phyloP scores from a whole-genome alignment of 2,113 vertebrate genomes.

The Castor canadensis region DNA sequence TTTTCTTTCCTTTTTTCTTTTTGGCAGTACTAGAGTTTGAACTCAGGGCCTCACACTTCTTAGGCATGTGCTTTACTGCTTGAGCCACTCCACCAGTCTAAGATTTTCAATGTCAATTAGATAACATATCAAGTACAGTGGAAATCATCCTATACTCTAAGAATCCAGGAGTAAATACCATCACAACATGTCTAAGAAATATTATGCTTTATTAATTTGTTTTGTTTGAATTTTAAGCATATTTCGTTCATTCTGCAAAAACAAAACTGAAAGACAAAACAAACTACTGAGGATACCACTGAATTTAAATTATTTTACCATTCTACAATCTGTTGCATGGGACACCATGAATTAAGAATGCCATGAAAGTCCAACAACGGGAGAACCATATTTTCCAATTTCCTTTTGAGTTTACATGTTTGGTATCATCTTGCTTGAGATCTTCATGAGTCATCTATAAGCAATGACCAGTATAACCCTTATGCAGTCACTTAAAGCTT shows the following conservation, averaged over 20 bases:
- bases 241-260: neutral
- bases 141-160: neutral
- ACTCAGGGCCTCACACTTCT: no score
- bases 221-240: neutral
- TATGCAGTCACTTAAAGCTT: neutral
- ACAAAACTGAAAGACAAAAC: neutral
- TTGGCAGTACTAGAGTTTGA: no score
- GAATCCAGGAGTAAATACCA: neutral
- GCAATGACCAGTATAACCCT: neutral
- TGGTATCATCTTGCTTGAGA: neutral
- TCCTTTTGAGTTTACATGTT: neutral
- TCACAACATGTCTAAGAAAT: neutral
- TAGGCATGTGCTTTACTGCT: no score
- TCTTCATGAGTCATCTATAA: neutral
- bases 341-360: neutral
- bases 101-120: neutral
- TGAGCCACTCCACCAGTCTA: no score
- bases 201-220: neutral
- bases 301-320: neutral
- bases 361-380: neutral
- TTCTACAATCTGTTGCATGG: neutral
- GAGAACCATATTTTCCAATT: neutral
- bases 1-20: no score
- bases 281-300: neutral
- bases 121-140: neutral